A percentile compares a stretch with the other conserved stretches of the same genome.
Evolutionary conservation across 2,888 invertebrate genomes (phyloP).

Genomic region (Lacanobia wlatinum): DNA sequence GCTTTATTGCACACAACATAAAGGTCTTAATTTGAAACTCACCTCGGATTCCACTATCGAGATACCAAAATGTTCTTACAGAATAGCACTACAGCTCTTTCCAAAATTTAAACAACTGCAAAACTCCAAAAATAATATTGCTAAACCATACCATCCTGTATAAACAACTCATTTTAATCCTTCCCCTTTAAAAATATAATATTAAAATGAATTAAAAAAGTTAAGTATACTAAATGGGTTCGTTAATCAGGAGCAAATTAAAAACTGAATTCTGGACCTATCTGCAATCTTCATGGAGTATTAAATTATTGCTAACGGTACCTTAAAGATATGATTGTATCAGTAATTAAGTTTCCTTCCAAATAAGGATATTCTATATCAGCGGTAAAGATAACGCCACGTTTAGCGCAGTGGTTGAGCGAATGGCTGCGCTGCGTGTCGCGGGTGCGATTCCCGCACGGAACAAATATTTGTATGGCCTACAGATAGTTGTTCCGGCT

Average conservation of each 20-base stretch:
- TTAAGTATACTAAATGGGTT: slow-evolving; percentile 11
- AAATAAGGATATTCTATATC: slow-evolving; percentile 2
- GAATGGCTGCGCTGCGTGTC: too few relatives aligned
- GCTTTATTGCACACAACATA: too few relatives aligned
- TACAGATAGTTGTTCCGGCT: too few relatives aligned
- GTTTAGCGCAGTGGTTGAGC: too few relatives aligned
- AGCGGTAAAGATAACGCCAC: not conserved
- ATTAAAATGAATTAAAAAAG: slow-evolving; percentile 47
- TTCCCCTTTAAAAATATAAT: slow-evolving; percentile 31
- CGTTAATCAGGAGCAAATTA: slow-evolving; percentile 19
- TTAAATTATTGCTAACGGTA: slow-evolving; percentile 35
- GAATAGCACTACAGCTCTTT: too few relatives aligned
- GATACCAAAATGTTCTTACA: too few relatives aligned
- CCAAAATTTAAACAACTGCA: too few relatives aligned
- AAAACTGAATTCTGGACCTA: slow-evolving; percentile 10
- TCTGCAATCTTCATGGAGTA: slow-evolving; percentile 15
- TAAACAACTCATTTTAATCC: not conserved
- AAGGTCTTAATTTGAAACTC: too few relatives aligned
- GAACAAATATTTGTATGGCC: too few relatives aligned
- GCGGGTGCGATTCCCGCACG: too few relatives aligned
- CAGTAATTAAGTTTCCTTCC: slow-evolving; percentile 11
- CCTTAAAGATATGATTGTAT: slow-evolving; percentile 17
- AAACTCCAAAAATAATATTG: not conserved
- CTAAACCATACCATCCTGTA: slow-evolving; percentile 6
- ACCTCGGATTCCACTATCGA: too few relatives aligned